Base-by-base conservation (phyloP, 2,113 vertebrate genomes). In the Cercocebus atys region DNA sequence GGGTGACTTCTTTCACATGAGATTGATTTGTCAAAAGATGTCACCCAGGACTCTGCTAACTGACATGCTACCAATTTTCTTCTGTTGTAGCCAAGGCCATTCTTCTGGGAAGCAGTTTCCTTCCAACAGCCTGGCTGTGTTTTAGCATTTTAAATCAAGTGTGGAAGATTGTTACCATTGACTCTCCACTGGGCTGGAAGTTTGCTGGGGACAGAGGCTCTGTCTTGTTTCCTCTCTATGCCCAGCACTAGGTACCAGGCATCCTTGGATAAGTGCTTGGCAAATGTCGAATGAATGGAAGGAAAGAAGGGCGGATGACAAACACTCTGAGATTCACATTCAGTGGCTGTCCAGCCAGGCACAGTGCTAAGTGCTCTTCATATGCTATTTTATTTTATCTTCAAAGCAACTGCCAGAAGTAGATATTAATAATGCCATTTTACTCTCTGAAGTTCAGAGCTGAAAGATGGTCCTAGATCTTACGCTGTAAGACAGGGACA, bases 371-470 rank as follows among this genome's bases (percentile, higher is more conserved):
- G 79, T 55, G 35, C 18, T 83, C 66, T 75, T 47, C 38, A 17
- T 83, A 52, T 86, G 81, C 68, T 88, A 72, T 96, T 97, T 95
- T 45, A 90, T 32, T 91, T 91, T 89, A 95, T 85, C 30, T 70
- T 95, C 88, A 86, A 95, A 86, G 82, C 8, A 43, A 91, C 66
- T 93, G 85, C 78, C 96, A 96, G 76, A 94, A 88, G 90, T 90
- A 93, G 76, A 83, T 88, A 97, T 86, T 94, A 88, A 96, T 86
- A 85, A 66, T 45, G 43, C 52, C 57, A n/a, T 59, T 93, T 91
- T 85, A 85, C 40, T 82, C 40, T 76, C 50, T 82, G 73, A 93
- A 68, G 52, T 55, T 90, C 93, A 18, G 45, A 75, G 4, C 80
- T 88, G 93, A 89, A 94, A 93, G 50, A 88, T 64, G 55, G 30